Evolutionary conservation across 2,797 vertebrate genomes (phyloP), one percentile per base, ranked within the genome.

Genomic region (Chelon auratus): DNA sequence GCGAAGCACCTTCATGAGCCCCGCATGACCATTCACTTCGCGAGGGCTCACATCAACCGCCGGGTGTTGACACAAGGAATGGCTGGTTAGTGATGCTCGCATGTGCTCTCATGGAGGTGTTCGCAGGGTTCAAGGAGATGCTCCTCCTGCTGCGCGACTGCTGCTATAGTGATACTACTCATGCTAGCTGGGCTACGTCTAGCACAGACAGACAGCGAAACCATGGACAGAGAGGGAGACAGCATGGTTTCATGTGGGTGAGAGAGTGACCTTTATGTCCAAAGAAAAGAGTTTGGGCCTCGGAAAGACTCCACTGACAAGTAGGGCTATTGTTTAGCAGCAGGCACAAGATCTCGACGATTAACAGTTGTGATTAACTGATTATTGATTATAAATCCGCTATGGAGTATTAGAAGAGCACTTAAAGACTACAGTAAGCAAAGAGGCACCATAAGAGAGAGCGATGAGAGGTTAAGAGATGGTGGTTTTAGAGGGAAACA

Each of bases 401-500:
- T 96, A 96, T 96, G 95, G 93, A 95, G 95, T 95, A 92, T 98
- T 98, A 98, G 95, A 95, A 94, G 88, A 94, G 92, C 94, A 68
- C 88, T 94, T 92, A 91, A 91, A 68, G 57, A 54, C 89, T 89
- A 85, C 78, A 92, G 94, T 95, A 95, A 97, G 97, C 96, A 95
- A 95, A 93, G 92, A 96, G 96, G 95, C 95, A 92, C 94, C 95
- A 91, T 95, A 86, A 87, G 83, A 91, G 88, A 97, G 94, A 96
- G 96, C 94, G 91, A 97, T 96, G 96, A 97, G 95, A 95, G 95
- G 95, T 97, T 97, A 97, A 96, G 89, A 96, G 95, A 96, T 95
- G 95, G 85, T 95, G 96, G 93, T 94, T 96, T 95, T 96, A 95
- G 88, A 92, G 87, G 90, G 91, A 94, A 91, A 93, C 84, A 87